Evolutionary conservation across 2,888 invertebrate species (phyloP).

Genomic region (Ametastegia equiseti): DNA sequence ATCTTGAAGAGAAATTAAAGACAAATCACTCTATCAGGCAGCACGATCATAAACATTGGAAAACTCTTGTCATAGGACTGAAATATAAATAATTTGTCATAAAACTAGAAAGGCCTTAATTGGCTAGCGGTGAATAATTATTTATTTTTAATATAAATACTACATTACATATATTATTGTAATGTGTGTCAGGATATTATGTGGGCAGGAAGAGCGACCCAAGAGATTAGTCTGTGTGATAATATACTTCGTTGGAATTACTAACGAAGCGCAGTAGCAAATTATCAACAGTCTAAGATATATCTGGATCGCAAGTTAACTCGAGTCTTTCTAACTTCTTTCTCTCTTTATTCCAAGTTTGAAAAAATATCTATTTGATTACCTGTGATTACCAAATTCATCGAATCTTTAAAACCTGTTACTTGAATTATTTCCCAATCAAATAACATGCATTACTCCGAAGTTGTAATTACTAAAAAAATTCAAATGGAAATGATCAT

Average conservation of each 20-base stretch:
- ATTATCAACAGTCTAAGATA: not conserved
- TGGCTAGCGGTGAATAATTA: not conserved
- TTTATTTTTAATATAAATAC: not conserved
- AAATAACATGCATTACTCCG: conserved; percentile 1
- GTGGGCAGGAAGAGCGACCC: conserved; percentile 46
- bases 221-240: conserved; percentile 31
- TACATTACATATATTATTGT: not conserved
- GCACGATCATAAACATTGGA: not conserved
- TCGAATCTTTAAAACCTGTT: not conserved
- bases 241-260: not conserved
- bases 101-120: conserved; percentile 10
- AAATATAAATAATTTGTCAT: not conserved
- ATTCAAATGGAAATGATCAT: conserved; percentile 35
- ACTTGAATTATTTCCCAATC: not conserved
- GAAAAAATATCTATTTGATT: not conserved
- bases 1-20: not conserved
- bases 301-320: not conserved
- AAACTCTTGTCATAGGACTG: not conserved
- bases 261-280: conserved; percentile 13
- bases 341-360: not conserved
- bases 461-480: not conserved
- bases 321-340: not conserved
- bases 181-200: conserved; percentile 38
- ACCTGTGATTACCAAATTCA: not conserved
- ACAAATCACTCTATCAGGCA: not conserved